Conservation (phyloP, 37 sponge, comb jelly and placozoan species). For the Axinella damicornis region DNA sequence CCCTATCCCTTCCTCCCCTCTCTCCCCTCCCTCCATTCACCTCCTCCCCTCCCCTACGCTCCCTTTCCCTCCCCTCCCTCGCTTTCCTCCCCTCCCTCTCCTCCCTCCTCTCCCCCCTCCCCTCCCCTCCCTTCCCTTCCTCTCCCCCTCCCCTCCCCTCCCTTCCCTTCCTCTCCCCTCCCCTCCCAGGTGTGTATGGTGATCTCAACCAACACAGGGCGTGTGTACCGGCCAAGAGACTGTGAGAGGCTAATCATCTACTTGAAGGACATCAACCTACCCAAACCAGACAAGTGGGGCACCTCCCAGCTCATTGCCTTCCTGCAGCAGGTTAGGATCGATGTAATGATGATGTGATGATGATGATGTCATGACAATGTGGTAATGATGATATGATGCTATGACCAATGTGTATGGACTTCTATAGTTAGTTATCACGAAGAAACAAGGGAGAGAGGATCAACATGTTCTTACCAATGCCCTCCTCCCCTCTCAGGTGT, state of each 20-base stretch:
- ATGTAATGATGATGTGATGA: background rate
- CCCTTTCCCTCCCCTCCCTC: background rate
- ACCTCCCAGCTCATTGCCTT: conserved; percentile 96
- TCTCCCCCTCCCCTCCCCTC: background rate
- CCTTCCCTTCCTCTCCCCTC: background rate
- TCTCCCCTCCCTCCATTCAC: too few relatives aligned
- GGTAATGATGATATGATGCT: too few relatives aligned
- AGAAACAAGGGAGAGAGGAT: too few relatives aligned
- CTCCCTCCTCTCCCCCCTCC: too few relatives aligned
- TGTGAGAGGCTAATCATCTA: conserved; percentile 93
- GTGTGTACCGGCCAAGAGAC: conserved; percentile 94
- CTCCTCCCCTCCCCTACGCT: too few relatives aligned
- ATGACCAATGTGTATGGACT: too few relatives aligned
- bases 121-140: background rate
- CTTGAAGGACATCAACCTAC: conserved; percentile 96
- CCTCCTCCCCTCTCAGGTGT: conserved; percentile 72
- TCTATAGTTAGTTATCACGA: too few relatives aligned
- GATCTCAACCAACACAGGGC: conserved; percentile 84
- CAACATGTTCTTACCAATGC: too few relatives aligned
- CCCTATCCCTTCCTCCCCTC: too few relatives aligned
- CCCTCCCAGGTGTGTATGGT: conserved; percentile 78
- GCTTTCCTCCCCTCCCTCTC: too few relatives aligned
- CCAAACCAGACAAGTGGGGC: conserved; percentile 99
- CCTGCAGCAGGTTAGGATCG: conserved; percentile 88
- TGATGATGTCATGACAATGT: background rate